Percentiles rank a stretch among this genome's conserved stretches.
These are phyloP conservation scores for Spatula versicolor DNA, from an alignment of 2,797 vertebrate genomes.

Conservation along the genomic window DNA sequence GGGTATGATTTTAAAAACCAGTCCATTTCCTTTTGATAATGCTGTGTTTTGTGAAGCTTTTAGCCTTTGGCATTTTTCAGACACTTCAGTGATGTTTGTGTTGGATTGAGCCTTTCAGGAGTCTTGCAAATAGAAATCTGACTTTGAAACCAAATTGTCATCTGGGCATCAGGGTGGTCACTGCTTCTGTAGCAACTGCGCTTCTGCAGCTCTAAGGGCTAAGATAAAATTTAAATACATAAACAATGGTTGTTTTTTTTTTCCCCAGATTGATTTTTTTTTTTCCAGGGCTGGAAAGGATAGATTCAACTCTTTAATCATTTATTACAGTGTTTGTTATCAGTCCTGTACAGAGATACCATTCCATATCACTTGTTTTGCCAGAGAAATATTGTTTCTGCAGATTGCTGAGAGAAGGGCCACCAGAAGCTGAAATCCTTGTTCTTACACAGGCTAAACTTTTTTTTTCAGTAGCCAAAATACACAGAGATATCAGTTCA, in stretches of 20 bases:
- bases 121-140: background rate
- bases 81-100: background rate
- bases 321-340: background rate
- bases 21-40: background rate
- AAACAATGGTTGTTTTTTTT: background rate
- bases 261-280: background rate
- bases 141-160: background rate
- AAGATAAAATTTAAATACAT: background rate
- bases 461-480: background rate
- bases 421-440: background rate
- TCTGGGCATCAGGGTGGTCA: background rate
- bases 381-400: background rate
- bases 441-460: background rate
- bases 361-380: background rate
- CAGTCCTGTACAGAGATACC: background rate
- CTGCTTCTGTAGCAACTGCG: background rate
- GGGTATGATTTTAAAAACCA: background rate
- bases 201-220: background rate
- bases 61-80: background rate
- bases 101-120: conserved; percentile 13
- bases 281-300: background rate
- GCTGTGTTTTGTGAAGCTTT: background rate
- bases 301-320: background rate
- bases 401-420: background rate
- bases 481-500: background rate